Base-by-base conservation (phyloP, 2,888 invertebrate genomes). In the Tenthredo mesomela region DNA sequence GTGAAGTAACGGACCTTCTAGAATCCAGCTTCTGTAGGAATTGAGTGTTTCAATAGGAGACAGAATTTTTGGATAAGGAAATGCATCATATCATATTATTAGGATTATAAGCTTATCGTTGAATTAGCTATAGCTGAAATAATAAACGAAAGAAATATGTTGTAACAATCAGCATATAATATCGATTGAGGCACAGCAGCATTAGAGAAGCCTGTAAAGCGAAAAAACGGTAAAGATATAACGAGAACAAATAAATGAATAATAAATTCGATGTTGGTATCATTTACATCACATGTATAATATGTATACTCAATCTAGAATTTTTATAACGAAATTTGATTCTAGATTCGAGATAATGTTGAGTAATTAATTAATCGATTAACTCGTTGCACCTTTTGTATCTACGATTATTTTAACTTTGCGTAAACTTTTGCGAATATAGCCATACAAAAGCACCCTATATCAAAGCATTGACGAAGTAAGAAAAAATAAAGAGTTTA, bases 171-270 rank as follows among this genome's bases (percentile, higher is more conserved):
- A 33, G 29, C 12, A 18, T 12, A 37, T 25, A 37, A 29, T 18
- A 37, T 37, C 15, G 5, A 70, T 70, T 33, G 37, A 9, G n/a
- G 18, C 37, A 33, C 40, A 71, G 40, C 37, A 37, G 18, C 70
- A 71, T 33, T 37, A 40, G 37, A n/a, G 6, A 40, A 71, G 33
- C 70, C 70, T 71, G 70, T 71, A 37, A 71, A 71, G 40, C 70
- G 10, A 2, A 71, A 10, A 71, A 71, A 6, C 47, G 15, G 47
- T 47, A 15, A 15, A 47, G 47, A 47, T 12, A 47, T 47, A n/a
- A 10, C 21, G 29, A n/a, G n/a, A 33, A 71, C 10, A 37, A 37
- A 21, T 9, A 2, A 37, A 15, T 71, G 40, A 40, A 4, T 61
- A n/a, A 58, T 58, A 2, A 58, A 7, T 2, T 21, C 5, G 10